These are phyloP conservation scores for Myotis myotis DNA, from an alignment of 2,797 vertebrate species.

Conservation along the genomic window DNA sequence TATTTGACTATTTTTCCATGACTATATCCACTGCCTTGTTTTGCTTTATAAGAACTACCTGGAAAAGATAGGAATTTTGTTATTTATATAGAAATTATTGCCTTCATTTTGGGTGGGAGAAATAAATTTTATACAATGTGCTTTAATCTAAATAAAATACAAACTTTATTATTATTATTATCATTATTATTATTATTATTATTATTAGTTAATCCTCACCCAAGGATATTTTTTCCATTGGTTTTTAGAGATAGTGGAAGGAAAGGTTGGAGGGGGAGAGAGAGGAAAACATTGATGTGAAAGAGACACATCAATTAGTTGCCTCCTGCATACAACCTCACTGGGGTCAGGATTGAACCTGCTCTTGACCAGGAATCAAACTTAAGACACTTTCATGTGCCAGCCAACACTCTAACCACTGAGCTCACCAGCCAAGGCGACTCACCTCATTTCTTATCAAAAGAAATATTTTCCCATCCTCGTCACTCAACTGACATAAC, in stretches of 20 bases:
- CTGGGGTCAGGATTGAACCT: too few relatives aligned
- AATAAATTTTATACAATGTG: slow-evolving; percentile 77
- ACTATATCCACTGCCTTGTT: not conserved
- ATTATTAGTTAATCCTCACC: too few relatives aligned
- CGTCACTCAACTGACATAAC: not conserved
- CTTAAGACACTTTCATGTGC: too few relatives aligned
- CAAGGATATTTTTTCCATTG: too few relatives aligned
- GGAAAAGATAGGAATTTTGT: slow-evolving; percentile 46
- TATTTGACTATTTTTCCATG: not conserved
- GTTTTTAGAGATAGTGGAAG: too few relatives aligned
- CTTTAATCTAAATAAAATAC: slow-evolving; percentile 79
- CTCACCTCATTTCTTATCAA: not conserved
- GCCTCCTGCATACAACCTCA: too few relatives aligned
- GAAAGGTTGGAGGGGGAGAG: too few relatives aligned
- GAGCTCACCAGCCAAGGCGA: not conserved
- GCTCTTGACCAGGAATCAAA: too few relatives aligned
- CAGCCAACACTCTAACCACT: too few relatives aligned
- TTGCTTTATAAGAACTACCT: slow-evolving; percentile 67
- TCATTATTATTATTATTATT: too few relatives aligned
- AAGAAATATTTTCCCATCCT: not conserved
- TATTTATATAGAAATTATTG: slow-evolving; percentile 72
- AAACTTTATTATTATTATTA: not conserved
- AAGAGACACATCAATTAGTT: too few relatives aligned
- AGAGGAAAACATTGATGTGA: too few relatives aligned
- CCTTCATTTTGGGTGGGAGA: slow-evolving; percentile 77